Percentiles rank a stretch among this genome's conserved stretches.
Evolutionary conservation across 2,888 invertebrate genomes (phyloP).

Genomic region (Coecobrya sp.): DNA sequence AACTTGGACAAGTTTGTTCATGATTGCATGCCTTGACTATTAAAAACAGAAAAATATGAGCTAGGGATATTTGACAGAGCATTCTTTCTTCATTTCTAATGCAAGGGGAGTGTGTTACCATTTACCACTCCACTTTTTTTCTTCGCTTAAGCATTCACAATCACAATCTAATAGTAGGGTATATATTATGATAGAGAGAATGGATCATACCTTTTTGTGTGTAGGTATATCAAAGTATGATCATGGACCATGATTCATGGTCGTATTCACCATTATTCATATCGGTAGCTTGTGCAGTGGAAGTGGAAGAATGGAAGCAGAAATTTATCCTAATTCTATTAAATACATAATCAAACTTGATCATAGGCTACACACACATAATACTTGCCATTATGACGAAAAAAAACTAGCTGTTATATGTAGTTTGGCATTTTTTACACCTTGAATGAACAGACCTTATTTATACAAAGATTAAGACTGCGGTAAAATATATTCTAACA

Average conservation of each 20-base stretch:
- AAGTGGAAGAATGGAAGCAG: not conserved
- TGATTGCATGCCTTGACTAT: conserved; percentile 27
- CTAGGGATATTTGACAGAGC: not conserved
- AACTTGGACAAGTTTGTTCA: conserved; percentile 6
- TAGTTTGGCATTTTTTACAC: too few species aligned
- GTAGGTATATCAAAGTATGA: not conserved
- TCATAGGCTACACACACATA: too few species aligned
- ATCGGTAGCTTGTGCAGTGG: not conserved
- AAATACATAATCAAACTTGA: too few species aligned
- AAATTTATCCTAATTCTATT: not conserved
- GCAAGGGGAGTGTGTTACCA: not conserved
- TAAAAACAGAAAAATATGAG: conserved; percentile 10
- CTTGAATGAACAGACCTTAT: too few species aligned
- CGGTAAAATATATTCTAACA: too few species aligned
- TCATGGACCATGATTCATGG: not conserved
- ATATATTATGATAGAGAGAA: not conserved
- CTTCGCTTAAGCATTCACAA: conserved; percentile 10
- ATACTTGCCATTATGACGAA: too few species aligned
- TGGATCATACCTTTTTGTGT: not conserved
- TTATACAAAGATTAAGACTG: too few species aligned
- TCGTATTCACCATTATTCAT: not conserved
- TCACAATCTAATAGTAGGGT: not conserved
- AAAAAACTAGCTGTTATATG: too few species aligned
- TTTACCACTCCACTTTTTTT: not conserved
- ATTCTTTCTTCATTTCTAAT: not conserved